Conservation (phyloP, 2,888 invertebrate genomes). For the Lomographa bimaculata region DNA sequence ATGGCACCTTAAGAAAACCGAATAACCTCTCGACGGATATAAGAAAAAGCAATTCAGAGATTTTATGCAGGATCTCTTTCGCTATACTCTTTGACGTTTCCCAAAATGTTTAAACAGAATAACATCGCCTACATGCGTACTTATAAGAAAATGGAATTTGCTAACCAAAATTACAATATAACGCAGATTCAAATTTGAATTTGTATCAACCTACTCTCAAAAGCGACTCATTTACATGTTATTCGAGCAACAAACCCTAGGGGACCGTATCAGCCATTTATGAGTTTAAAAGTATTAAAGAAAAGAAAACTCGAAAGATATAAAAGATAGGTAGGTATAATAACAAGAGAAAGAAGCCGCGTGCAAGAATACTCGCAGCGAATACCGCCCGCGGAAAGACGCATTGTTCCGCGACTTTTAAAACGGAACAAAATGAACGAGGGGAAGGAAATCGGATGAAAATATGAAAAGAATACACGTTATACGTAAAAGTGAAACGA, state of each 20-base stretch:
- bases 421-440: slow-evolving; percentile 79
- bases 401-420: slow-evolving; percentile 80
- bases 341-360: slow-evolving; percentile 76
- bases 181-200: slow-evolving; percentile 65
- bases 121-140: slow-evolving; percentile 37
- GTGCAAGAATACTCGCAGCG: slow-evolving; percentile 79
- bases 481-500: slow-evolving; percentile 80
- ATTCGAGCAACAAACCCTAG: slow-evolving; percentile 78
- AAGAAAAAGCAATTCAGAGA: slow-evolving; percentile 6
- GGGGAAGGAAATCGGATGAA: slow-evolving; percentile 83
- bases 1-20: slow-evolving; percentile 2
- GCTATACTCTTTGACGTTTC: slow-evolving; percentile 29
- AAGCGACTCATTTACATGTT: slow-evolving; percentile 80
- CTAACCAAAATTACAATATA: slow-evolving; percentile 52
- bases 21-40: slow-evolving; percentile 1
- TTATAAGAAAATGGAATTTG: slow-evolving; percentile 33
- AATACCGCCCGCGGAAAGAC: slow-evolving; percentile 74
- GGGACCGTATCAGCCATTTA: slow-evolving; percentile 81
- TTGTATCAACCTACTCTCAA: slow-evolving; percentile 54
- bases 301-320: slow-evolving; percentile 79
- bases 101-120: slow-evolving; percentile 33
- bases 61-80: too few species aligned
- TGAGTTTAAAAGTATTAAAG: slow-evolving; percentile 82
- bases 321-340: slow-evolving; percentile 71
- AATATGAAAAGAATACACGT: slow-evolving; percentile 83